Evolutionary conservation across 2,113 vertebrate genomes (phyloP).

Genomic region (Anolis sagrei): DNA sequence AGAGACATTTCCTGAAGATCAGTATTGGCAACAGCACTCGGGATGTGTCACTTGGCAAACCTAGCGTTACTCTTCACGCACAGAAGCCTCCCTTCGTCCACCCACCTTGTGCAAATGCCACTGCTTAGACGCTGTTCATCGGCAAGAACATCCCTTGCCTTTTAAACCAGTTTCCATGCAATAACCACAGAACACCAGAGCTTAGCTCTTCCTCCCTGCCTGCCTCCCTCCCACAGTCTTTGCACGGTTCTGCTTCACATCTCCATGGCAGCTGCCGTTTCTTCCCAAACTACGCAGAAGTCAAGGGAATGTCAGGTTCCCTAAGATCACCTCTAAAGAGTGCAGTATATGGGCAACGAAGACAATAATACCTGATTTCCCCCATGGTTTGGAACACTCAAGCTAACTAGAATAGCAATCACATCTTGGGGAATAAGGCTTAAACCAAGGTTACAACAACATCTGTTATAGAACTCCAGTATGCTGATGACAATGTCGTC

Average conservation of each 20-base stretch:
- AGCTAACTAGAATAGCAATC: no score
- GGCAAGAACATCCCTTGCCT: neutral
- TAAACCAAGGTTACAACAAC: no score
- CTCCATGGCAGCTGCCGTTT: neutral
- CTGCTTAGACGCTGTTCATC: conserved; percentile 13
- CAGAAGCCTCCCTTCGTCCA: conserved; percentile 30
- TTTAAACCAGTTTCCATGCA: neutral
- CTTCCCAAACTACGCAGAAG: neutral
- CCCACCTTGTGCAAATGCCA: conserved; percentile 35
- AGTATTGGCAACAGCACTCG: conserved; percentile 44
- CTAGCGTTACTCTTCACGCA: conserved; percentile 16
- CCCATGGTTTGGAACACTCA: no score
- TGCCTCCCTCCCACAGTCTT: neutral
- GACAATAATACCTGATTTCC: no score
- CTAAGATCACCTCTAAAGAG: neutral
- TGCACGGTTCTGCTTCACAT: neutral
- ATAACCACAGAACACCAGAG: neutral
- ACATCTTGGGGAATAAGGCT: no score
- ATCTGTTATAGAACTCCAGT: no score
- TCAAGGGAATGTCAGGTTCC: neutral
- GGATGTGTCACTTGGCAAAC: conserved; percentile 38
- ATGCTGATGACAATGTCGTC: no score
- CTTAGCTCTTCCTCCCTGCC: neutral
- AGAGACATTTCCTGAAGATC: conserved; percentile 43
- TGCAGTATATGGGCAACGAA: neutral